Percentiles rank a stretch among this genome's conserved stretches.
Conservation (phyloP, 2,797 vertebrate genomes). For the Acanthiza pusilla region DNA sequence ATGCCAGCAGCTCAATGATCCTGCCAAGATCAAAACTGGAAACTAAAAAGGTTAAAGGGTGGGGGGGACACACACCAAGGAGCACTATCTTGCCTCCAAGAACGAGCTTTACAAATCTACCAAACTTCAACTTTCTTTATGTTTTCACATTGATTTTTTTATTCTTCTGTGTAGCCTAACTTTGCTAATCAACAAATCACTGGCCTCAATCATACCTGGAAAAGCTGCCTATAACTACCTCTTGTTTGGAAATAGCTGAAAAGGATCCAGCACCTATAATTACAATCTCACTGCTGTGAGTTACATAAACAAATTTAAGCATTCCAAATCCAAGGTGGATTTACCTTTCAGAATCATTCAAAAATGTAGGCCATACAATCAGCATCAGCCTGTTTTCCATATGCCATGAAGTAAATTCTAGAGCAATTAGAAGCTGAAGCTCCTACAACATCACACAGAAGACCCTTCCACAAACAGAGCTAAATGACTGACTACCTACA, state of each 20-base stretch:
- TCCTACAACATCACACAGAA: background rate
- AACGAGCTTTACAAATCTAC: background rate
- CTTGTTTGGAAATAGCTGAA: background rate
- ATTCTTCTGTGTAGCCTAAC: background rate
- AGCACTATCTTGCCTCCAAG: background rate
- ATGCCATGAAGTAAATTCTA: background rate
- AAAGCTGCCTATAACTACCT: background rate
- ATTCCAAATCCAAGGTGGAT: background rate
- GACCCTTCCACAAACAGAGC: background rate
- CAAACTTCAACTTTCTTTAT: background rate
- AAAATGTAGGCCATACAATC: background rate
- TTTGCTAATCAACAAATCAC: background rate
- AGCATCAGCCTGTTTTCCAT: background rate
- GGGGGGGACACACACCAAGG: background rate
- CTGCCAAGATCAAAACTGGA: background rate
- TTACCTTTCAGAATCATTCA: background rate
- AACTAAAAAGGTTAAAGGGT: background rate
- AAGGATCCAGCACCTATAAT: background rate
- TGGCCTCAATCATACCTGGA: background rate
- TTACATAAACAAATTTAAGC: background rate
- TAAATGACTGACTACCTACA: background rate
- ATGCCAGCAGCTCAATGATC: background rate
- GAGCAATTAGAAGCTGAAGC: background rate
- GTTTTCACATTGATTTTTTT: background rate
- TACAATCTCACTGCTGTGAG: background rate